A percentile compares a stretch with the other conserved stretches of the same genome.
These are phyloP conservation scores for Macroteleia sp. DNA, from an alignment of 2,888 invertebrate genomes.

Conservation along the genomic window DNA sequence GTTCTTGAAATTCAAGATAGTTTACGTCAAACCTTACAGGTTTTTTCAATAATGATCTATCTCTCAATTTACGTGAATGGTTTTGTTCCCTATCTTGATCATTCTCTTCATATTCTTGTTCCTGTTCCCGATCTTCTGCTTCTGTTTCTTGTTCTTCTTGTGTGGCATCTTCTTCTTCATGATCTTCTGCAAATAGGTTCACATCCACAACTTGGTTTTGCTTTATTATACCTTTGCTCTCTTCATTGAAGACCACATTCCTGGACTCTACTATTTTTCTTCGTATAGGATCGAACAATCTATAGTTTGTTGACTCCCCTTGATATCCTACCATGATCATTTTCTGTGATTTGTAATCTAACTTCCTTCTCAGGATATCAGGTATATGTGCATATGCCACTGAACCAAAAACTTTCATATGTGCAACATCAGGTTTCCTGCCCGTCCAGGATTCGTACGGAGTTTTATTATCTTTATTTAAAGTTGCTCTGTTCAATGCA, in stretches of 20 bases:
- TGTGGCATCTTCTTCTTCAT: background rate
- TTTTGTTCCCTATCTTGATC: background rate
- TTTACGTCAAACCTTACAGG: background rate
- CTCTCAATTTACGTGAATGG: background rate
- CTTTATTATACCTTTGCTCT: background rate
- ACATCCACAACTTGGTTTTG: background rate
- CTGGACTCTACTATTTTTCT: constrained; percentile 11
- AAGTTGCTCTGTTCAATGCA: background rate
- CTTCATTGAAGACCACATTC: background rate
- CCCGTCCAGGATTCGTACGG: constrained; percentile 4
- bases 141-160: background rate
- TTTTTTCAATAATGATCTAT: background rate
- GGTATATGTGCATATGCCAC: constrained; percentile 10
- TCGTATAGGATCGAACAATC: background rate
- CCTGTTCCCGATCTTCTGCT: background rate
- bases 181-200: background rate
- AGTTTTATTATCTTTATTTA: background rate
- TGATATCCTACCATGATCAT: constrained; percentile 17
- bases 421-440: background rate
- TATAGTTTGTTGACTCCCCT: constrained; percentile 2
- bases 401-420: constrained; percentile 8
- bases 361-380: background rate
- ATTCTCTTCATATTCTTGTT: background rate
- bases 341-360: constrained; percentile 1
- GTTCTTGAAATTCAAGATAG: constrained; percentile 1